Evolutionary conservation across 2,888 invertebrate species (phyloP).

Genomic region (Philereme vetulata): DNA sequence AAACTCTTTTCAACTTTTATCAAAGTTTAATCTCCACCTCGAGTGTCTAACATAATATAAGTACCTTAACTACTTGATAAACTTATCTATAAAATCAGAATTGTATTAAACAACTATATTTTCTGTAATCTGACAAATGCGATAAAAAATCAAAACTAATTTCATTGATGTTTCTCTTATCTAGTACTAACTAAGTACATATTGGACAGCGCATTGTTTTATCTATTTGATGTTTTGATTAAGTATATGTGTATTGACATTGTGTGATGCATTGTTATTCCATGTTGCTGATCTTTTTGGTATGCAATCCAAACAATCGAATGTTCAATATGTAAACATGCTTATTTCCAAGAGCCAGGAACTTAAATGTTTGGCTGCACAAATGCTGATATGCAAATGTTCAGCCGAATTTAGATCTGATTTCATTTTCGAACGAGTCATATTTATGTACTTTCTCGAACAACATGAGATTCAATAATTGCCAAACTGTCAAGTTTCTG

Average conservation of each 20-base stretch:
- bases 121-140: constrained; percentile 50
- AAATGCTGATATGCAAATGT: neutral
- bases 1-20: constrained; percentile 75
- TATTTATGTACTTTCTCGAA: neutral
- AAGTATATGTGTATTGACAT: constrained; percentile 62
- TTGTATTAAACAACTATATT: constrained; percentile 51
- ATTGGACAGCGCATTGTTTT: constrained; percentile 34
- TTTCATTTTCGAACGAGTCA: constrained; percentile 38
- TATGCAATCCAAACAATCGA: constrained; percentile 63
- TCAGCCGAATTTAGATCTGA: constrained; percentile 32
- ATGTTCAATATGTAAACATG: constrained; percentile 61
- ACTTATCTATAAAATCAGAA: constrained; percentile 70
- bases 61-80: constrained; percentile 52
- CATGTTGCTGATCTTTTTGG: constrained; percentile 52
- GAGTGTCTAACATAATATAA: constrained; percentile 51
- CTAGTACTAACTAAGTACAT: constrained; percentile 46
- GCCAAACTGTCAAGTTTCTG: constrained; percentile 7
- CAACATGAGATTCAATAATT: constrained; percentile 3
- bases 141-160: constrained; percentile 54
- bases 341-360: constrained; percentile 36
- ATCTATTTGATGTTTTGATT: constrained; percentile 45
- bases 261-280: constrained; percentile 64
- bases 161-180: constrained; percentile 63
- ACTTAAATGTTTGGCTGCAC: constrained; percentile 13
- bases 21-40: constrained; percentile 62